phyloP scores from a whole-genome alignment of 1,140 invertebrate species.

The Globodera rostochiensis region DNA sequence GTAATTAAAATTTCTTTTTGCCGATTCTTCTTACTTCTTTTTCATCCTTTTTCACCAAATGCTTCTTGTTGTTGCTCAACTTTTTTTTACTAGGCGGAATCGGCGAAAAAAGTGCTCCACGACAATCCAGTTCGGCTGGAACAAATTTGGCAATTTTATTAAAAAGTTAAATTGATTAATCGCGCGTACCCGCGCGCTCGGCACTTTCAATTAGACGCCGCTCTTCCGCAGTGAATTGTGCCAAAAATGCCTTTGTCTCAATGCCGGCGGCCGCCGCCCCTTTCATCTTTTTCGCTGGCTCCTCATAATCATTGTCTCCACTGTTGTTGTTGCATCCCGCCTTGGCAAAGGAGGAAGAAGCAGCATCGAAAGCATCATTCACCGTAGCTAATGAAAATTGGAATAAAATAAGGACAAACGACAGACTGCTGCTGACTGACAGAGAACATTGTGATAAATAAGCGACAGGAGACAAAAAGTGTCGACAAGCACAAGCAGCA shows the following conservation, averaged over 20 bases:
- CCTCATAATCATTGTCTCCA: background rate
- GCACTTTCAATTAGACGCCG: slow-evolving; percentile 20
- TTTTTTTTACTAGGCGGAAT: slow-evolving; percentile 1
- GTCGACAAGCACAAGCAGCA: too few relatives aligned
- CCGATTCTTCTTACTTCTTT: slow-evolving; percentile 21
- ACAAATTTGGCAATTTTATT: background rate
- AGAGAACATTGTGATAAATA: background rate
- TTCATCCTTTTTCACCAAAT: background rate
- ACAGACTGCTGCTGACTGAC: background rate
- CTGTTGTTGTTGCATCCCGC: too few relatives aligned
- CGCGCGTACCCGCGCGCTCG: slow-evolving; percentile 23
- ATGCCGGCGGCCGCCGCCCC: background rate
- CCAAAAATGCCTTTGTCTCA: slow-evolving; percentile 16
- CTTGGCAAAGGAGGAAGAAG: too few relatives aligned
- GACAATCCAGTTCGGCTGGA: background rate
- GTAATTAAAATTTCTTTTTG: slow-evolving; percentile 12
- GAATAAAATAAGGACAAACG: too few relatives aligned
- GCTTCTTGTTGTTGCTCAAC: slow-evolving; percentile 3
- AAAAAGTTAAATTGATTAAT: background rate
- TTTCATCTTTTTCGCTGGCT: background rate
- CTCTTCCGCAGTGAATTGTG: slow-evolving; percentile 20
- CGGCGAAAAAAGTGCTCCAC: slow-evolving; percentile 14
- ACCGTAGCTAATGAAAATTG: too few relatives aligned
- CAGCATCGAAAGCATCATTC: too few relatives aligned
- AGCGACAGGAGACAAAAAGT: too few relatives aligned